A percentile compares a stretch with the other conserved stretches of the same genome.
phyloP scores from a whole-genome alignment of 1,140 invertebrate species.

The Sitophilus oryzae region DNA sequence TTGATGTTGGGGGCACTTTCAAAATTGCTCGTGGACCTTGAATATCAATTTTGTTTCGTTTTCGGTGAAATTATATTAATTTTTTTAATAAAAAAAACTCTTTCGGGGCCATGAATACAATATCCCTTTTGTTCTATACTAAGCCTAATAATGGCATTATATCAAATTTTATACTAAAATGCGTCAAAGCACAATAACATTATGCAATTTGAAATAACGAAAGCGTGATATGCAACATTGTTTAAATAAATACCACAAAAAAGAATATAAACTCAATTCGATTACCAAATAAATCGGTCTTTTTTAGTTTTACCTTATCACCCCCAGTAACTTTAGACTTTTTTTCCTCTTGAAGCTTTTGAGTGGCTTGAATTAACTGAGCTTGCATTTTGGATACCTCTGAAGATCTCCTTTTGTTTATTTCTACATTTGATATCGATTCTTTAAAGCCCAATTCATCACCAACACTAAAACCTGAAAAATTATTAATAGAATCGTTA shows the following conservation, averaged over 20 bases:
- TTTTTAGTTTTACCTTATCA: conserved; percentile 6
- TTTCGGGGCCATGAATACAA: neutral
- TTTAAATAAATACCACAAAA: neutral
- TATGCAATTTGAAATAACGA: neutral
- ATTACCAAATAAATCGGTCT: neutral
- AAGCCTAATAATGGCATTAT: neutral
- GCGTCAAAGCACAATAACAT: neutral
- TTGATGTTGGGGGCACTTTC: neutral
- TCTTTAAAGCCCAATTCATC: conserved; percentile 76
- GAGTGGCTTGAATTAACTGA: conserved; percentile 31
- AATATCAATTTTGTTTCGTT: neutral
- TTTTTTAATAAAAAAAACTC: no score
- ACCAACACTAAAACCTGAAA: conserved; percentile 72
- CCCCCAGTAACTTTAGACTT: neutral
- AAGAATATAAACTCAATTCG: no score
- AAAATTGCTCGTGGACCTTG: neutral
- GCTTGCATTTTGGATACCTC: conserved; percentile 37
- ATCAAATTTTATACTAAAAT: neutral
- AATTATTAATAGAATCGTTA: no score
- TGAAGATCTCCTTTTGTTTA: conserved; percentile 59
- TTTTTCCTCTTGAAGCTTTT: conserved; percentile 23
- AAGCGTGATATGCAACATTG: neutral
- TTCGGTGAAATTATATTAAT: no score
- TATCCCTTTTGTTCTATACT: neutral
- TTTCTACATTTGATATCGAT: conserved; percentile 67